A percentile compares a stretch with the other conserved stretches of the same genome.
Conservation (phyloP, 2,113 vertebrate species). For the Athene cunicularia region DNA sequence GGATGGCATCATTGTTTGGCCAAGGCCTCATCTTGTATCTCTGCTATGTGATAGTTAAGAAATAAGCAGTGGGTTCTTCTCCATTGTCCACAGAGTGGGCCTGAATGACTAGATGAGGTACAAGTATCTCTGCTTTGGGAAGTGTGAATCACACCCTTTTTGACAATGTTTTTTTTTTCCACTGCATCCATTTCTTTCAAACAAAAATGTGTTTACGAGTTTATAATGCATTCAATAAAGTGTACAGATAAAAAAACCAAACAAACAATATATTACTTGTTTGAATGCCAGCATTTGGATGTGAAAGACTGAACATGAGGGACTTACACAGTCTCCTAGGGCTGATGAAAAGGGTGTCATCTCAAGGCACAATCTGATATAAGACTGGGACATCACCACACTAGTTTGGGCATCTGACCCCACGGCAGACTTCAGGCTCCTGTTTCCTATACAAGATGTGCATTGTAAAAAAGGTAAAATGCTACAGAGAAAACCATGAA, state of each 20-base stretch:
- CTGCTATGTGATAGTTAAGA: neutral
- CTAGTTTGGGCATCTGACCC: neutral
- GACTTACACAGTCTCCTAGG: neutral
- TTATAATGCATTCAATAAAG: neutral
- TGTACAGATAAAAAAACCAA: neutral
- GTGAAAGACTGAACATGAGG: neutral
- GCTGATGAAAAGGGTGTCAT: neutral
- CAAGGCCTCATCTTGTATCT: neutral
- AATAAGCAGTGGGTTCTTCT: neutral
- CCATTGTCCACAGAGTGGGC: neutral
- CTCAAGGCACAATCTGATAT: neutral
- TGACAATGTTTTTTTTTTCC: neutral
- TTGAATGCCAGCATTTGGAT: neutral
- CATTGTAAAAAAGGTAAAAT: neutral
- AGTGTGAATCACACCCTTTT: neutral
- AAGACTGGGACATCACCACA: neutral
- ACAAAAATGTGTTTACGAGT: neutral
- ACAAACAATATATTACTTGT: neutral
- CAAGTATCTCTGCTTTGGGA: neutral
- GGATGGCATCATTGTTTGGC: neutral
- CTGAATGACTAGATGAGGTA: neutral
- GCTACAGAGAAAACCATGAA: neutral
- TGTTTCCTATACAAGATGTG: neutral
- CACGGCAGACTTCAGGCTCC: neutral
- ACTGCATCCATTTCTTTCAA: neutral